These are phyloP conservation scores for Mechanitis mazaeus DNA, from an alignment of 2,888 invertebrate species.

Conservation along the genomic window DNA sequence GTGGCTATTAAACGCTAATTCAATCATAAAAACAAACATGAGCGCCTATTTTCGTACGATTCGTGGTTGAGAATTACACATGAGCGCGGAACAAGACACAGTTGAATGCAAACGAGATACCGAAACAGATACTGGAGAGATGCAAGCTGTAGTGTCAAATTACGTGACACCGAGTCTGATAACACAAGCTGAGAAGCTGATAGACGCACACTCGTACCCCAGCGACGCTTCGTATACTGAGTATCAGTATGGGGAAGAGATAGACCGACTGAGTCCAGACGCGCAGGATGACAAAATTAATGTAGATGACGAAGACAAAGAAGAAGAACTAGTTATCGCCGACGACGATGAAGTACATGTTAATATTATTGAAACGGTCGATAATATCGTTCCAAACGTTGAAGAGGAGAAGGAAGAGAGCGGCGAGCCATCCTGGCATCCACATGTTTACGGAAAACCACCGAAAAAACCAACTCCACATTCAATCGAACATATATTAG, in stretches of 20 bases:
- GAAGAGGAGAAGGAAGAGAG: conserved; percentile 39
- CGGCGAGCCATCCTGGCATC: conserved; percentile 83
- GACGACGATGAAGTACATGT: conserved; percentile 37
- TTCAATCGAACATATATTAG: conserved; percentile 91
- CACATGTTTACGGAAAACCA: conserved; percentile 90
- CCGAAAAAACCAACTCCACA: conserved; percentile 90
- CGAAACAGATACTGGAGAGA: conserved; percentile 45
- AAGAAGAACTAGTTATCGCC: conserved; percentile 48
- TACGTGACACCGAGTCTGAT: conserved; percentile 51
- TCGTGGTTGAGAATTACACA: conserved; percentile 54
- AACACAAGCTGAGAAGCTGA: conserved; percentile 45
- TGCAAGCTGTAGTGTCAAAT: conserved; percentile 63
- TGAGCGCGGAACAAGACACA: conserved; percentile 50
- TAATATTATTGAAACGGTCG: conserved; percentile 24
- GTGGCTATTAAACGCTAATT: conserved; percentile 61
- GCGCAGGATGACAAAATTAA: conserved; percentile 48
- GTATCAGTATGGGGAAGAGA: conserved; percentile 35
- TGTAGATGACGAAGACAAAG: conserved; percentile 52
- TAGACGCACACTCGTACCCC: conserved; percentile 36
- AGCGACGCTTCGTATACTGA: conserved; percentile 34
- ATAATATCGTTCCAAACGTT: conserved; percentile 31
- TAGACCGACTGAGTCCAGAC: conserved; percentile 47
- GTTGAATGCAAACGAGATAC: conserved; percentile 31
- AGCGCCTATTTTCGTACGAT: conserved; percentile 54
- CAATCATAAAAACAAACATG: conserved; percentile 74